phyloP scores from a whole-genome alignment of 2,888 invertebrate species.

The Cantharis rufa region DNA sequence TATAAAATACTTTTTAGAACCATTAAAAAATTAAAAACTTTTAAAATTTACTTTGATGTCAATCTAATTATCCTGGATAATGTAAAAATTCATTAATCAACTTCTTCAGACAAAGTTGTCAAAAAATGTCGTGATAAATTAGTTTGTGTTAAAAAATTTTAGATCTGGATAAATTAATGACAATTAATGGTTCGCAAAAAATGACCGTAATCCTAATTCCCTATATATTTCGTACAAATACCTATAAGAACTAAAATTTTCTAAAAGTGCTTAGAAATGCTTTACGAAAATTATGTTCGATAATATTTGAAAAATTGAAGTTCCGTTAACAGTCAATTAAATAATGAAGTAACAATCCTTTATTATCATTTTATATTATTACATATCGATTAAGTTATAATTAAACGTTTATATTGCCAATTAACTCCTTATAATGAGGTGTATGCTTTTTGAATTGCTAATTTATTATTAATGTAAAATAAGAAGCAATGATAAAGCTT shows the following conservation, averaged over 20 bases:
- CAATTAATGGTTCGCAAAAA: not conserved
- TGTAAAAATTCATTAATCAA: not conserved
- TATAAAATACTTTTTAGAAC: not conserved
- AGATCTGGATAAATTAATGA: not conserved
- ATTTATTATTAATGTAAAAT: not conserved
- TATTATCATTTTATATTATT: not conserved
- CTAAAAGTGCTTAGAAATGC: not conserved
- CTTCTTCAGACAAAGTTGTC: not conserved
- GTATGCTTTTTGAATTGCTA: not conserved
- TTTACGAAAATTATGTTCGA: not conserved
- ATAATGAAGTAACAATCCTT: not conserved
- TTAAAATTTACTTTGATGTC: not conserved
- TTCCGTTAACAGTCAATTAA: not conserved
- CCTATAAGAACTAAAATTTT: not conserved
- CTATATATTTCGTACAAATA: not conserved
- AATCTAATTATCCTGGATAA: not conserved
- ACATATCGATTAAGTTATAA: not conserved
- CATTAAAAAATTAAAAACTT: not conserved
- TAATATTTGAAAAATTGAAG: not conserved
- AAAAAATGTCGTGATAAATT: not conserved
- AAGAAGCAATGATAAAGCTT: not conserved
- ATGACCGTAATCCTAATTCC: not conserved
- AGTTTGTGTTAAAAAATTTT: not conserved
- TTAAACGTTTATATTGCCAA: not conserved
- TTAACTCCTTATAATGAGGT: not conserved